These are phyloP conservation scores for Oreortyx pictus DNA, from an alignment of 2,797 vertebrate genomes.

Conservation along the genomic window DNA sequence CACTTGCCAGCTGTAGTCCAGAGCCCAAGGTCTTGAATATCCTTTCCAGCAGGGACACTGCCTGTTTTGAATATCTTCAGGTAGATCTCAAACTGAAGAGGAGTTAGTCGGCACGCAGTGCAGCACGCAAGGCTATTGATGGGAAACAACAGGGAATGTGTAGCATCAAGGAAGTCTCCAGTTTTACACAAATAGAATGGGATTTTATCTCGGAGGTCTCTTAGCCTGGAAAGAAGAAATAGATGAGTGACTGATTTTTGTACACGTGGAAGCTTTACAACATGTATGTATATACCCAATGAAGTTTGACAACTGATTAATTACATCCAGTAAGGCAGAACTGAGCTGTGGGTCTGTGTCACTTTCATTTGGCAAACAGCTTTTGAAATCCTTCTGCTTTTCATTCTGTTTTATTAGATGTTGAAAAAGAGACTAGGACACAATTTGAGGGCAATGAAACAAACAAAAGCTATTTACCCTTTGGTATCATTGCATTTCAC, in stretches of 20 bases:
- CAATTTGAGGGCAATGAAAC: background rate
- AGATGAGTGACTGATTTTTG: background rate
- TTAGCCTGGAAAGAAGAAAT: constrained; percentile 20
- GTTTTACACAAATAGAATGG: constrained; percentile 71
- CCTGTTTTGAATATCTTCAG: constrained; percentile 70
- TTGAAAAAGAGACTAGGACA: background rate
- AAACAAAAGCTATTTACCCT: background rate
- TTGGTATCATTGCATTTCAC: constrained; percentile 58
- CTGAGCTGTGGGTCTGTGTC: no score
- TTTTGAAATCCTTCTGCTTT: background rate
- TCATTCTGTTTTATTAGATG: background rate
- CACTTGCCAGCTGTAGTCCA: constrained; percentile 59
- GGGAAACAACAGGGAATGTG: background rate
- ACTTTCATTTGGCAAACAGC: background rate
- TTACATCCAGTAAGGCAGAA: background rate
- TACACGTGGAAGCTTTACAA: background rate
- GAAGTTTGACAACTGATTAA: background rate
- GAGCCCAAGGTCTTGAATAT: background rate
- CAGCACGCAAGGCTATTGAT: constrained; percentile 25
- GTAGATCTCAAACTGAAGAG: constrained; percentile 49
- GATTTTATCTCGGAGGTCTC: constrained; percentile 46
- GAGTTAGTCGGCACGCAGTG: constrained; percentile 15
- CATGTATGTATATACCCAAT: fast-evolving
- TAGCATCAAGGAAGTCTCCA: constrained; percentile 43
- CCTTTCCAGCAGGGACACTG: constrained; percentile 36